These are phyloP conservation scores for Nemotelus pantherinus DNA, from an alignment of 2,888 invertebrate species.

Conservation along the genomic window DNA sequence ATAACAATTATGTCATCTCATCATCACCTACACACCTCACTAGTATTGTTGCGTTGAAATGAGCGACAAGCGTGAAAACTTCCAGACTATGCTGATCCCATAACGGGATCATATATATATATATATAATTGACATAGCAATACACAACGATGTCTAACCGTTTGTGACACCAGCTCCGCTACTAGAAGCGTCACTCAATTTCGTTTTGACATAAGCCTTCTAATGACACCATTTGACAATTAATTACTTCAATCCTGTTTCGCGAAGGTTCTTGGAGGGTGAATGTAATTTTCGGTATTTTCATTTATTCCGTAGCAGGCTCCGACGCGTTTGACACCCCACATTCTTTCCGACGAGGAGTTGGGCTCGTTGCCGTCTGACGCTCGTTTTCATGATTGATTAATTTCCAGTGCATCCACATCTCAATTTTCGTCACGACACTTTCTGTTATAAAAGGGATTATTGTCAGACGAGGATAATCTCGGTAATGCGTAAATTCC, in stretches of 20 bases:
- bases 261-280: not conserved
- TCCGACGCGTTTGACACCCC: not conserved
- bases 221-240: conserved; percentile 29
- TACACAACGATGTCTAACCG: not conserved
- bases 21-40: not conserved
- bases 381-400: conserved; percentile 38
- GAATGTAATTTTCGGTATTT: not conserved
- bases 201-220: conserved; percentile 27
- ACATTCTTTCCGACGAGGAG: no score
- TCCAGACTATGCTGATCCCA: not conserved
- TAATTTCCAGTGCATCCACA: conserved; percentile 34
- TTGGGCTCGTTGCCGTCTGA: not conserved
- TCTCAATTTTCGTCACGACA: conserved; percentile 26
- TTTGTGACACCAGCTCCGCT: not conserved
- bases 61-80: conserved; percentile 1
- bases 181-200: conserved; percentile 18
- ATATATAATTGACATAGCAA: conserved; percentile 23
- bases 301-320: not conserved
- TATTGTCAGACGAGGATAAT: conserved; percentile 31
- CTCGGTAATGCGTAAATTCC: conserved; percentile 14
- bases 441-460: conserved; percentile 18
- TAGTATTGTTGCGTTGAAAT: not conserved
- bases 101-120: conserved; percentile 11
- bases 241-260: conserved; percentile 35
- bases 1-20: not conserved